Conservation (phyloP, 53 echinoderm and acorn worm genomes). For the Hippasteria phrygiana region DNA sequence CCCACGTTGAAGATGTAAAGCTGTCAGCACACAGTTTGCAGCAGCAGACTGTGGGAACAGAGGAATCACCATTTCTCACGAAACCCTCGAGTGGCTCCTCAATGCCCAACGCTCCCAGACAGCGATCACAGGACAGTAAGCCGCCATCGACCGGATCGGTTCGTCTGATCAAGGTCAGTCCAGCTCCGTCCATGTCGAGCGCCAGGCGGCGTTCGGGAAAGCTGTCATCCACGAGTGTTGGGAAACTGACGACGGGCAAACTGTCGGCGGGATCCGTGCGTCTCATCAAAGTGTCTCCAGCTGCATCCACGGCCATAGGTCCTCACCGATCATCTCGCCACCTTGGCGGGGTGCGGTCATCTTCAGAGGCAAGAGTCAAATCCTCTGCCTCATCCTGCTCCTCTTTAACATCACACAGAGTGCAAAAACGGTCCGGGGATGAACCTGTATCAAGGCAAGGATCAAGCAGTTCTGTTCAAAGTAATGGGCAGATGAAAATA, state of each 20-base stretch:
- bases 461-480: background rate
- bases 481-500: background rate
- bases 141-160: conserved; percentile 54
- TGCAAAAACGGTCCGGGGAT: background rate
- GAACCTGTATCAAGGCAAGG: conserved; percentile 4
- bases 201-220: conserved; percentile 23
- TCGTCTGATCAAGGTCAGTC: conserved; percentile 53
- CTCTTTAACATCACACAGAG: background rate
- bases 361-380: conserved; percentile 12
- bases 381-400: background rate
- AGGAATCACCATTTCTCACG: background rate
- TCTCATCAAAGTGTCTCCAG: conserved; percentile 48
- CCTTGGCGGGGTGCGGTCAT: background rate
- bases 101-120: background rate
- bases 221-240: background rate
- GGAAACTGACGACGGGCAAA: conserved; percentile 13
- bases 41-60: background rate
- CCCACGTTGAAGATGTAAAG: background rate
- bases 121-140: conserved; percentile 40
- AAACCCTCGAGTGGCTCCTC: conserved; percentile 14
- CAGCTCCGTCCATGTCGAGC: conserved; percentile 56
- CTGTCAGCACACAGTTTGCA: background rate
- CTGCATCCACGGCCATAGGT: conserved; percentile 36
- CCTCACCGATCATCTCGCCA: conserved; percentile 2
- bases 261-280: conserved; percentile 42